Base-by-base conservation (phyloP, 2,888 invertebrate species). In the Carterocephalus palaemon region DNA sequence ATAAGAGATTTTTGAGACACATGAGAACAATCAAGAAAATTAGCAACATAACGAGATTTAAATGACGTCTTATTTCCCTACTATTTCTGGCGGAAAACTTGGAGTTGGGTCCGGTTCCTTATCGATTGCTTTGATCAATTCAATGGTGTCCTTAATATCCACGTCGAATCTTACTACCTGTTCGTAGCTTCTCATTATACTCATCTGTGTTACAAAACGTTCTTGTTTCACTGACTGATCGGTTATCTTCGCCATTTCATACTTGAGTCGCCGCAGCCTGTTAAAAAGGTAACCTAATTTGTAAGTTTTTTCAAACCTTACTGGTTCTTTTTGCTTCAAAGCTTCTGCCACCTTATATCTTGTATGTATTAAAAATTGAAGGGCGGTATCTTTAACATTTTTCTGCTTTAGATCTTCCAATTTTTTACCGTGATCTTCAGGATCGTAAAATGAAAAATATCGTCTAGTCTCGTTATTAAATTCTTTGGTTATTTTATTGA, bases 251-350 rank as follows among this genome's bases (percentile, higher is more conserved):
- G 53, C 20, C 15, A 60, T 59, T 17, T 73, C 68, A 1, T 59
- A 61, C 8, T 56, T 52, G 4, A 73, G 8, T 2, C 66, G 53
- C 3, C 68, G 57, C 33, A 75, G n/a, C 24, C 68, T 59, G 22
- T 66, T 68, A 24, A 71, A 73, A 1, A 74, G 49, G 28, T 71
- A 76, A 0, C 75, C 75, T 0, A 75, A 9, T 34, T 50, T 57
- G 32, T 69, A 76, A 15, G 68, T 54, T 16, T 62, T 67, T 17
- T 70, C 70, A 0, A 5, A 0, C 9, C 62, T 59, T 1, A 62
- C 2, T 0, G 1, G 4, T 0, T 52, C 20, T 2, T 64, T 60
- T 4, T 54, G 48, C 0, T 13, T 15, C 2, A 75, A 22, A 2
- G 64, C 70, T 7, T 54, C 52, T 0, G 57, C 58, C 0, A 74